Evolutionary conservation across 2,113 vertebrate genomes (phyloP).

Genomic region (Strix aluco): DNA sequence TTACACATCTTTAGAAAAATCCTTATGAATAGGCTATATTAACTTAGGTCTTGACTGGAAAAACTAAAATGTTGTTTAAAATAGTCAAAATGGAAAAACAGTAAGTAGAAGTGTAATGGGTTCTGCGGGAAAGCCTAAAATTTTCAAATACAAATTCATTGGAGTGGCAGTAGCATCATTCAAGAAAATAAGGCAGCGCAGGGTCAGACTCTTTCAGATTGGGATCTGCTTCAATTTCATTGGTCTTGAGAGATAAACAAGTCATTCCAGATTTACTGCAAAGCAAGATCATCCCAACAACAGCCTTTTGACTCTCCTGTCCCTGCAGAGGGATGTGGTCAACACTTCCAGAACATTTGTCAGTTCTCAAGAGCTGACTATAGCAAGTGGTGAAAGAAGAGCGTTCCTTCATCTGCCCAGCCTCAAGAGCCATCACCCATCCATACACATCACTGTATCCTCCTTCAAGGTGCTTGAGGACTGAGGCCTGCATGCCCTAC

Average conservation of each 20-base stretch:
- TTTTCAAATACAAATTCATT: neutral
- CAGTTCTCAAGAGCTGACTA: neutral
- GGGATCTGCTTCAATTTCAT: neutral
- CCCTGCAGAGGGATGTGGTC: neutral
- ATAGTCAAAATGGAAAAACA: neutral
- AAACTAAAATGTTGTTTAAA: neutral
- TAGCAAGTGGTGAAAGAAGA: neutral
- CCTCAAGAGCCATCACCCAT: neutral
- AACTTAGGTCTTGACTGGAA: neutral
- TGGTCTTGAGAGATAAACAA: neutral
- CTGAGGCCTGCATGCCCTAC: neutral
- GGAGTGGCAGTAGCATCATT: neutral
- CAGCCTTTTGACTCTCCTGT: neutral
- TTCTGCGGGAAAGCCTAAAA: neutral
- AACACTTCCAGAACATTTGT: neutral
- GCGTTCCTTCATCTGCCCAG: neutral
- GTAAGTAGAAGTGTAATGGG: neutral
- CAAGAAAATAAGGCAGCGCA: neutral
- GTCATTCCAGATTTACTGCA: neutral
- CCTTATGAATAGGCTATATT: neutral
- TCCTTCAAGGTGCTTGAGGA: neutral
- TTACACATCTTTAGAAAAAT: neutral
- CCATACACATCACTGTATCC: neutral
- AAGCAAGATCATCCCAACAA: neutral
- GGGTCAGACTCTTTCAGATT: neutral